A percentile compares a stretch with the other conserved stretches of the same genome.
These are phyloP conservation scores for Bujurquina vittata DNA, from an alignment of 2,113 vertebrate species.

Conservation along the genomic window DNA sequence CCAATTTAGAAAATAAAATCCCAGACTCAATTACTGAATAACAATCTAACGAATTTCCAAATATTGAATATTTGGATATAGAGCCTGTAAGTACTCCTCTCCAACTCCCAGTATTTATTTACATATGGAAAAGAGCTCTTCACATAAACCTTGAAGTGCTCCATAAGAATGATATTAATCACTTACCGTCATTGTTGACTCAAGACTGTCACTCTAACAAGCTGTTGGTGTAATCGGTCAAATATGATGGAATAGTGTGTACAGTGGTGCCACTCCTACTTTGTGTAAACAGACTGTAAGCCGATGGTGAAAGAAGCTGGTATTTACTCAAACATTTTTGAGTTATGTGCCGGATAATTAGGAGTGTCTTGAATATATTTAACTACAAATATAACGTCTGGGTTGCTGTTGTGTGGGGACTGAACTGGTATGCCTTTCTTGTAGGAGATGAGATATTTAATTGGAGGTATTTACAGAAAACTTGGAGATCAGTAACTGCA, in stretches of 20 bases:
- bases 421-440: not conserved
- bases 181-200: not conserved
- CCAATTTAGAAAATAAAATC: not conserved
- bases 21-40: not conserved
- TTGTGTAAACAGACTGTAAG: conserved; percentile 35
- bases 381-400: conserved; percentile 16
- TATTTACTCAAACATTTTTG: not conserved
- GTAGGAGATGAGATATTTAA: not conserved
- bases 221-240: not conserved
- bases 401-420: conserved; percentile 10
- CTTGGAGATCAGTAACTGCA: not conserved
- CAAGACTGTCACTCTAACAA: not conserved
- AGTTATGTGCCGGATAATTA: not conserved
- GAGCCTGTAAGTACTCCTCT: not conserved
- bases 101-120: not conserved
- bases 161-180: not conserved
- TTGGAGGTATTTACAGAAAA: not conserved
- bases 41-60: not conserved
- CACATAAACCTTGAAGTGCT: not conserved
- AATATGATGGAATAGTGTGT: not conserved
- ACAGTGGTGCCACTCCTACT: conserved; percentile 36
- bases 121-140: not conserved
- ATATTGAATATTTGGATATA: not conserved
- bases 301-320: conserved; percentile 7
- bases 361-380: not conserved